A percentile compares a stretch with the other conserved stretches of the same genome.
Conservation (phyloP, 2,888 invertebrate species). For the Tipula vernalis region DNA sequence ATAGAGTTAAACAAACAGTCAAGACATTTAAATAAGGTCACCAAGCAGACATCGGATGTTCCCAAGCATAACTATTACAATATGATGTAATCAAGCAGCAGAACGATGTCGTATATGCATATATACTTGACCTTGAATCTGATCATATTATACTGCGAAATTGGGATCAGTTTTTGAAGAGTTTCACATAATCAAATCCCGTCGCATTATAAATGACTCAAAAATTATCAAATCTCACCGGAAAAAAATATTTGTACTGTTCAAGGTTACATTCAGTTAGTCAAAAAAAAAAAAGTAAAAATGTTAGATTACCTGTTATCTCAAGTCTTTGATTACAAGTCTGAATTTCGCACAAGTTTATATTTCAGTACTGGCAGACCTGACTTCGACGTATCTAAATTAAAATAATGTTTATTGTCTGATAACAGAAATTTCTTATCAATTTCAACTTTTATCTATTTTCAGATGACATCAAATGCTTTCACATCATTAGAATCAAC, state of each 20-base stretch:
- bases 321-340: not conserved
- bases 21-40: not conserved
- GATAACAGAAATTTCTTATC: not conserved
- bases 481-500: slow-evolving; percentile 9
- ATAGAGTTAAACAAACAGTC: not conserved
- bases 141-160: not conserved
- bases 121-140: not conserved
- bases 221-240: not conserved
- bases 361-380: not conserved
- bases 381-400: not conserved
- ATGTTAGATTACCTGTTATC: not conserved
- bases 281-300: not conserved
- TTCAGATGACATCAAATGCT: not conserved
- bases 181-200: not conserved
- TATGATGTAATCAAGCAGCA: not conserved
- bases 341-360: not conserved
- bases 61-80: not conserved
- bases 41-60: not conserved
- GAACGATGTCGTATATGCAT: not conserved
- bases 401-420: not conserved
- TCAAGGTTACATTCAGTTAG: not conserved
- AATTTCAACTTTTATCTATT: not conserved
- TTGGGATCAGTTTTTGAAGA: not conserved
- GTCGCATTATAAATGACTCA: not conserved
- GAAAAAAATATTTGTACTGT: too few relatives aligned